Evolutionary conservation across 2,888 invertebrate species (phyloP).

Genomic region (Sepioteuthis lessoniana): DNA sequence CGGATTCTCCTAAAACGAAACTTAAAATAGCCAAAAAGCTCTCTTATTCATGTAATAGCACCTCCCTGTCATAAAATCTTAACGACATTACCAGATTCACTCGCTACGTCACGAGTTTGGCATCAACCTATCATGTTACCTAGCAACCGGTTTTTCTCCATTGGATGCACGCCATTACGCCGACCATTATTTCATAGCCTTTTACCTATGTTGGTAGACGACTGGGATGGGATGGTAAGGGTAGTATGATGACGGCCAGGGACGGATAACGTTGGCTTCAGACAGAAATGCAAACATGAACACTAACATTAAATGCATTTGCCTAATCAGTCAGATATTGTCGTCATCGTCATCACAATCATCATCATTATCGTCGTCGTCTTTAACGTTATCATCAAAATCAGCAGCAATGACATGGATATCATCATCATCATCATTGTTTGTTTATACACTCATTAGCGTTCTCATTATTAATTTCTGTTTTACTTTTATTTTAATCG

Average conservation of each 20-base stretch:
- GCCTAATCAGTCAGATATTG: neutral
- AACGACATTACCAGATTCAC: neutral
- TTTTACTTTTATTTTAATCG: neutral
- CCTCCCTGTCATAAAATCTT: conserved; percentile 1
- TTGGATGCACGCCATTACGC: conserved; percentile 33
- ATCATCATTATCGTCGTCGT: neutral
- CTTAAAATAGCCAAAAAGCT: neutral
- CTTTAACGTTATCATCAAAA: neutral
- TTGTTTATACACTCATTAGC: neutral
- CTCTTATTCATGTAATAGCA: conserved; percentile 9
- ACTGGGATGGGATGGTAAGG: neutral
- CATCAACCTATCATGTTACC: conserved; percentile 7
- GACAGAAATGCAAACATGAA: neutral
- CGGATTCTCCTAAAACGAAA: conserved; percentile 23
- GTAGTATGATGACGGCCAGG: neutral
- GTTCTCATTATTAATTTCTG: neutral
- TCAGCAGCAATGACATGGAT: neutral
- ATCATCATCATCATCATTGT: neutral
- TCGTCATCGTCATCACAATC: neutral
- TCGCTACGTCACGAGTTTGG: neutral
- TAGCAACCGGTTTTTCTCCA: conserved; percentile 9
- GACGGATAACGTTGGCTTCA: neutral
- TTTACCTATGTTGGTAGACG: conserved; percentile 10
- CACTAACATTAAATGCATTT: neutral
- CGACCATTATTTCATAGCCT: conserved; percentile 33